Evolutionary conservation across 2,888 invertebrate genomes (phyloP).

Genomic region (Leptogaster cylindrica): DNA sequence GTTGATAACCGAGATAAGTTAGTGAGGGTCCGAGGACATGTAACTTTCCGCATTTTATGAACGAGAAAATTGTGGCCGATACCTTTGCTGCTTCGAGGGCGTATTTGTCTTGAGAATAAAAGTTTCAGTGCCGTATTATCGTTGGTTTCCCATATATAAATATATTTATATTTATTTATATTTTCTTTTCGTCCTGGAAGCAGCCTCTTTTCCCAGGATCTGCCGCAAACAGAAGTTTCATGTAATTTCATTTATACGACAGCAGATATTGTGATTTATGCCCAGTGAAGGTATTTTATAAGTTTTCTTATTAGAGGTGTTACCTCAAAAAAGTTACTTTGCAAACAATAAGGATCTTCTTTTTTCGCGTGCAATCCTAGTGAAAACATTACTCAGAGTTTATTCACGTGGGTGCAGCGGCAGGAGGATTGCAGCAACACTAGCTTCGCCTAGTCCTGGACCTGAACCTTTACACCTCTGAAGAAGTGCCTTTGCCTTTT

Average conservation of each 20-base stretch:
- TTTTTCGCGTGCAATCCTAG: no score
- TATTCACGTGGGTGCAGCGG: no score
- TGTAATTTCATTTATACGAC: slow-evolving; percentile 34
- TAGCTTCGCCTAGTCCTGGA: no score
- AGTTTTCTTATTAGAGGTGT: no score
- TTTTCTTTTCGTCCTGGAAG: background rate
- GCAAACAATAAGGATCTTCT: no score
- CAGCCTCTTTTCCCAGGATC: background rate
- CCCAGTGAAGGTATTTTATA: no score
- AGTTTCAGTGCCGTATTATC: slow-evolving; percentile 31
- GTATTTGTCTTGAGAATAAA: slow-evolving; percentile 31
- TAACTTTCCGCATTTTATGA: slow-evolving; percentile 27
- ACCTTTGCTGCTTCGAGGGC: slow-evolving; percentile 28
- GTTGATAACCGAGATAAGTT: background rate
- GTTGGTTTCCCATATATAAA: slow-evolving; percentile 20
- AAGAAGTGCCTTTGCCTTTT: no score
- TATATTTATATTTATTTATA: no score
- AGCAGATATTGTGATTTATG: slow-evolving; percentile 39
- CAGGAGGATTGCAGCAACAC: no score
- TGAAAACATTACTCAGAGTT: no score
- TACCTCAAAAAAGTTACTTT: no score
- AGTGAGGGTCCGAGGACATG: slow-evolving; percentile 14
- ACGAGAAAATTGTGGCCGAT: slow-evolving; percentile 23
- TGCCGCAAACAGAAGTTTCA: slow-evolving; percentile 16
- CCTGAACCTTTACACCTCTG: no score